These are phyloP conservation scores for Tachysurus fulvidraco DNA, from an alignment of 2,113 vertebrate species.

Conservation along the genomic window DNA sequence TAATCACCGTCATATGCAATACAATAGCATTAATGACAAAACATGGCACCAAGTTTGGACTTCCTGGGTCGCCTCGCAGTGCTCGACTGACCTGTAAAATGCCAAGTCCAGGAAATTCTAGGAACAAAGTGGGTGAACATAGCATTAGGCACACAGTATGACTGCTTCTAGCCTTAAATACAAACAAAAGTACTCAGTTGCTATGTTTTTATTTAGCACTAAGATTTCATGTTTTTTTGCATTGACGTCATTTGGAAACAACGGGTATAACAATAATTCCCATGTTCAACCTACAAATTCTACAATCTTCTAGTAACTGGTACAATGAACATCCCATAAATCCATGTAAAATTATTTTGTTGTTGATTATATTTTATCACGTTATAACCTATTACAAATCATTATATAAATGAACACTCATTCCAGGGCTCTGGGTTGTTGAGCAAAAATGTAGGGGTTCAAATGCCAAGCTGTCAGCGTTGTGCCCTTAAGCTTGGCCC, in stretches of 20 bases:
- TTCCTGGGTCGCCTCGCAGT: background rate
- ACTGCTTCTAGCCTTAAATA: background rate
- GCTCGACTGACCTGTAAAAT: background rate
- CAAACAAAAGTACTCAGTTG: background rate
- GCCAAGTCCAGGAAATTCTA: background rate
- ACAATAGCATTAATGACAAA: background rate
- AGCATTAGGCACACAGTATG: background rate
- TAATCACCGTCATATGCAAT: background rate
- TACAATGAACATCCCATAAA: background rate
- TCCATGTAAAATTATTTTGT: background rate
- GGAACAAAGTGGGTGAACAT: background rate
- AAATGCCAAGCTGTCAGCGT: no score
- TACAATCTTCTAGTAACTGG: background rate
- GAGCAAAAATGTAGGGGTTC: no score
- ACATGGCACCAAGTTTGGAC: conserved; percentile 11
- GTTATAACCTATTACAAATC: background rate
- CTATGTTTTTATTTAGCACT: background rate
- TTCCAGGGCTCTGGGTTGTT: background rate
- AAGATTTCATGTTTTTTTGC: background rate
- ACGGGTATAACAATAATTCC: background rate
- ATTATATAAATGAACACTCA: background rate
- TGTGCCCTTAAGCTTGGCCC: no score
- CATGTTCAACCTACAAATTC: background rate
- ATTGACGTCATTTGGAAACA: background rate
- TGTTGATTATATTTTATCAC: background rate